These are phyloP conservation scores for Nibea coibor DNA, from an alignment of 2,113 vertebrate species.

Conservation along the genomic window DNA sequence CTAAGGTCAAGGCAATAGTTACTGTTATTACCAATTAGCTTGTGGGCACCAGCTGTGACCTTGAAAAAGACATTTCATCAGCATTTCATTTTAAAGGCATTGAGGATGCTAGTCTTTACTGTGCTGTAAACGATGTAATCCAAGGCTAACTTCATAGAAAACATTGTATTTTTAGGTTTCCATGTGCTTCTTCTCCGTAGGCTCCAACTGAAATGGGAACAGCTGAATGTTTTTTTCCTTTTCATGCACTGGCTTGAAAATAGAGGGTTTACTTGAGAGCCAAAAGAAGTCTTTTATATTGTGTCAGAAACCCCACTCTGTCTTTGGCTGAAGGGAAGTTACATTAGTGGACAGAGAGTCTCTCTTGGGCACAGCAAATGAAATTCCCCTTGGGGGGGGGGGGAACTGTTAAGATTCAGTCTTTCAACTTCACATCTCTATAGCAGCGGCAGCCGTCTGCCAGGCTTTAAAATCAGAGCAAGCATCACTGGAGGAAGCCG, in stretches of 20 bases:
- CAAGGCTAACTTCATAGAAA: neutral
- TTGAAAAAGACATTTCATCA: slow-evolving; percentile 32
- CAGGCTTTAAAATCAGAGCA: neutral
- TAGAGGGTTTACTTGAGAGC: neutral
- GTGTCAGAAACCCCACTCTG: neutral
- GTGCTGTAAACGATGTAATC: neutral
- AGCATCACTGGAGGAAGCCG: neutral
- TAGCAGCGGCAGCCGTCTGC: slow-evolving; percentile 5
- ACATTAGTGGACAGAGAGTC: slow-evolving; percentile 8
- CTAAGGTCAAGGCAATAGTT: slow-evolving; percentile 15
- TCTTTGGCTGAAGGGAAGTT: neutral
- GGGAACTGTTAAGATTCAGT: slow-evolving; percentile 5
- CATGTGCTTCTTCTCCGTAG: slow-evolving; percentile 1
- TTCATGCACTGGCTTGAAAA: slow-evolving; percentile 2
- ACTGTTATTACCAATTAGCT: slow-evolving; percentile 30
- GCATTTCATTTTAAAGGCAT: neutral
- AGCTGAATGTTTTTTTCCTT: slow-evolving; percentile 1
- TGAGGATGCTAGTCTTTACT: neutral
- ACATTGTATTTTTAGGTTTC: neutral
- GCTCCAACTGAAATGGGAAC: neutral
- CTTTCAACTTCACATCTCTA: slow-evolving; percentile 2
- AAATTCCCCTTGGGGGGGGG: neutral
- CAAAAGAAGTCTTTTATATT: slow-evolving; percentile 15
- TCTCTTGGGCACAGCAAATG: neutral
- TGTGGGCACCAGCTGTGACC: slow-evolving; percentile 9